Evolutionary conservation across 1,140 invertebrate species (phyloP).

Genomic region (Pemphigus obesinymphae): DNA sequence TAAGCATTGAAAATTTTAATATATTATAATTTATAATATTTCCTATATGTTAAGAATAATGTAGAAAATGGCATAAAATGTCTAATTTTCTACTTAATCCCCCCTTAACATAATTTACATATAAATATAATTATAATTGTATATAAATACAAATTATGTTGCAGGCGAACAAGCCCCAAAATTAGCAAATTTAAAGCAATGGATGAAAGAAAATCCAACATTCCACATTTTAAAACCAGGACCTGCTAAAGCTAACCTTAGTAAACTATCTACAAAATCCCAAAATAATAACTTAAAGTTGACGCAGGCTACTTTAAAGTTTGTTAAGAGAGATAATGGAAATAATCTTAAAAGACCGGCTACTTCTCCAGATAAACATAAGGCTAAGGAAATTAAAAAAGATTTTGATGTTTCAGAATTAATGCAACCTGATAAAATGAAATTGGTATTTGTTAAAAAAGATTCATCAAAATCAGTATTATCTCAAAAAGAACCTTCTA

Average conservation of each 20-base stretch:
- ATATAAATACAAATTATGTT: conserved; percentile 37
- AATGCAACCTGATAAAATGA: conserved; percentile 34
- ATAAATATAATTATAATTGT: neutral
- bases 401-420: conserved; percentile 45
- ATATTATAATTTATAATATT: neutral
- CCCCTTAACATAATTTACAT: too few species aligned
- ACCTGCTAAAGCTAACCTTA: conserved; percentile 8
- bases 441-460: conserved; percentile 39
- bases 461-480: conserved; percentile 43
- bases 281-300: conserved; percentile 2
- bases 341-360: conserved; percentile 43
- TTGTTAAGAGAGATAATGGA: neutral
- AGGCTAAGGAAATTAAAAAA: conserved; percentile 44
- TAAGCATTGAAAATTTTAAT: too few species aligned
- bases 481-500: conserved; percentile 20
- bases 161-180: conserved; percentile 71
- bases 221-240: conserved; percentile 57
- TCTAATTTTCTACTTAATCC: too few species aligned
- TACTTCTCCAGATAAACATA: conserved; percentile 17
- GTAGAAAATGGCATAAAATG: too few species aligned
- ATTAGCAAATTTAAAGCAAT: conserved; percentile 68
- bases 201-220: conserved; percentile 79
- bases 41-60: too few species aligned
- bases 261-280: neutral
- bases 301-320: neutral